Conservation (phyloP, 1,140 invertebrate genomes). For the Musca domestica region DNA sequence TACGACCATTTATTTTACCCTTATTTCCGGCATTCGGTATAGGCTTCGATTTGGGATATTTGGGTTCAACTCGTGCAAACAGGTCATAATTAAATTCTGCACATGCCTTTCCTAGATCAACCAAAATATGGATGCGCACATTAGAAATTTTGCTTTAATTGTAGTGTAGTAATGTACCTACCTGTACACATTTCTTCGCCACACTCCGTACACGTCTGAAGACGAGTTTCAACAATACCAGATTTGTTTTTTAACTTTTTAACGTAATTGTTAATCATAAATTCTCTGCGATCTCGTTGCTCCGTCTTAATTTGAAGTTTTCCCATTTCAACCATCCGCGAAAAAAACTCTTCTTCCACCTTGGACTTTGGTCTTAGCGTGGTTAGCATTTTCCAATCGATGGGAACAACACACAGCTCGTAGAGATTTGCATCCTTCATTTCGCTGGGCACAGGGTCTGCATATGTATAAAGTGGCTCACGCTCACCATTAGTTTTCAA, state of each 20-base stretch:
- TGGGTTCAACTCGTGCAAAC: conserved; percentile 52
- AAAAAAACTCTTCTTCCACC: conserved; percentile 84
- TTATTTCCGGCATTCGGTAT: conserved; percentile 38
- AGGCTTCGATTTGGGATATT: conserved; percentile 42
- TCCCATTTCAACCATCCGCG: conserved; percentile 75
- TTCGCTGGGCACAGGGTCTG: conserved; percentile 77
- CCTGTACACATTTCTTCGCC: conserved; percentile 82
- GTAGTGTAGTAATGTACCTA: conserved; percentile 32
- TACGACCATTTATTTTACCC: conserved; percentile 45
- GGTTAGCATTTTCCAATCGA: conserved; percentile 91
- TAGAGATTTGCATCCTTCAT: conserved; percentile 70
- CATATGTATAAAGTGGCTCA: conserved; percentile 57
- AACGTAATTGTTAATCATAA: conserved; percentile 62
- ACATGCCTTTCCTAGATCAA: conserved; percentile 53
- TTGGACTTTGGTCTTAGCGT: conserved; percentile 77
- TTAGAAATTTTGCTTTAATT: not conserved
- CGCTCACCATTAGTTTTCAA: conserved; percentile 43
- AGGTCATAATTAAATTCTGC: conserved; percentile 57
- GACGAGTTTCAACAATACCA: conserved; percentile 73
- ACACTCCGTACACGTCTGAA: conserved; percentile 74
- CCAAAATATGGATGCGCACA: not conserved
- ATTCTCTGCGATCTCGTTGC: conserved; percentile 64
- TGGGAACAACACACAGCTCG: conserved; percentile 80
- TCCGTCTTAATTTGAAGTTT: conserved; percentile 72
- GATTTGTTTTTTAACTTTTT: conserved; percentile 75